phyloP scores from a whole-genome alignment of 2,113 vertebrate genomes.

The Triplophysa tibetana region DNA sequence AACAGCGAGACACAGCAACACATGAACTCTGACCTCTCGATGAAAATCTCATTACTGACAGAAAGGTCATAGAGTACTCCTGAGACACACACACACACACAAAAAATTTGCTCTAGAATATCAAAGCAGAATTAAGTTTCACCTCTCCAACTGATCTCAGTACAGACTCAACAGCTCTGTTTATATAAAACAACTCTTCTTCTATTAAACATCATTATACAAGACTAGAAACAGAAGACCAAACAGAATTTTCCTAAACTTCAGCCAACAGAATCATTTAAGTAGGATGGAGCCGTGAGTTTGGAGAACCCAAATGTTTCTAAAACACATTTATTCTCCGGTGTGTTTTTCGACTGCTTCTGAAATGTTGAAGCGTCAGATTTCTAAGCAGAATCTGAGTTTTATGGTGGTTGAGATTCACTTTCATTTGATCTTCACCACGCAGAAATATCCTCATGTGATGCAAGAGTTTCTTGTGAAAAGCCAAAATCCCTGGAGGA shows the following conservation, averaged over 20 bases:
- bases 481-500: conserved; percentile 62
- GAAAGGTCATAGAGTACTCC: conserved; percentile 65
- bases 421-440: not conserved
- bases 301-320: not conserved
- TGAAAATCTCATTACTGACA: conserved; percentile 67
- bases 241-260: not conserved
- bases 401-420: not conserved
- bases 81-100: conserved; percentile 59
- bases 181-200: no score
- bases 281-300: not conserved
- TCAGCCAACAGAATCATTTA: not conserved
- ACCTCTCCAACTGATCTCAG: no score
- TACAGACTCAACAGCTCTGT: no score
- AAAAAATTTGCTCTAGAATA: not conserved
- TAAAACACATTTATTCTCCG: not conserved
- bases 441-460: conserved; percentile 10
- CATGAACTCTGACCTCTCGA: no score
- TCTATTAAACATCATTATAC: not conserved
- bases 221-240: not conserved
- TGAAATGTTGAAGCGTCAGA: not conserved
- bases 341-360: not conserved
- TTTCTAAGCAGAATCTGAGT: not conserved
- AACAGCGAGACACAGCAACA: no score
- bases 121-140: no score
- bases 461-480: conserved; percentile 6